Percentiles rank a stretch among this genome's conserved stretches.
Conservation (phyloP, 1,140 invertebrate species). For the Microplitis demolitor region DNA sequence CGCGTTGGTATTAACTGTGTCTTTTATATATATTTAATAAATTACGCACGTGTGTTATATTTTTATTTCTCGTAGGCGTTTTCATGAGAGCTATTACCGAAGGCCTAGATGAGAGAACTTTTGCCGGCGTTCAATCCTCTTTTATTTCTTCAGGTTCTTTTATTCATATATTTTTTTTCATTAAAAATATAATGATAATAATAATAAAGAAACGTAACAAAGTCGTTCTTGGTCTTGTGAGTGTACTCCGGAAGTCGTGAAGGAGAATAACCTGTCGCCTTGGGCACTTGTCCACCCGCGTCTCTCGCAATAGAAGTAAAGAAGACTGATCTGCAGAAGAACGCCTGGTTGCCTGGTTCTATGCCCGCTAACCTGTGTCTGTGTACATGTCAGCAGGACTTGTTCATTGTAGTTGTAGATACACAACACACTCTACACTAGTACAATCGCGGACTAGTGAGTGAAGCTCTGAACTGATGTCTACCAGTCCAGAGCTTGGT, state of each 20-base stretch:
- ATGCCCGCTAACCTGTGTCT: neutral
- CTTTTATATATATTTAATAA: too few species aligned
- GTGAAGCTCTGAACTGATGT: too few species aligned
- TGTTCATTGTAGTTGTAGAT: too few species aligned
- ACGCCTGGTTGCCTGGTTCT: neutral
- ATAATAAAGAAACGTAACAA: neutral
- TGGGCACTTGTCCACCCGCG: constrained; percentile 18
- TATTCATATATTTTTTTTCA: neutral
- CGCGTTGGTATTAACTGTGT: neutral
- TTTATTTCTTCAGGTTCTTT: neutral
- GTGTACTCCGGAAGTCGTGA: constrained; percentile 11
- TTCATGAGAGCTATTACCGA: neutral
- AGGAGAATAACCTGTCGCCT: constrained; percentile 18
- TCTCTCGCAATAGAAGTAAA: constrained; percentile 3
- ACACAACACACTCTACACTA: too few species aligned
- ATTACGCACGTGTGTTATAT: too few species aligned
- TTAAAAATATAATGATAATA: too few species aligned
- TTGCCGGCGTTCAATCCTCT: neutral
- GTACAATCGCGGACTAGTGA: too few species aligned
- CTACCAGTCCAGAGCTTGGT: too few species aligned
- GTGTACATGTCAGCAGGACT: too few species aligned
- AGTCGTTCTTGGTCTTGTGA: neutral
- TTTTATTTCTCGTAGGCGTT: neutral
- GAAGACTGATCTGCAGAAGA: neutral
- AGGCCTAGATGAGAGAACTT: neutral